Evolutionary conservation across 23 tunicate species (phyloP).

Genomic region (Ciona savignyi): DNA sequence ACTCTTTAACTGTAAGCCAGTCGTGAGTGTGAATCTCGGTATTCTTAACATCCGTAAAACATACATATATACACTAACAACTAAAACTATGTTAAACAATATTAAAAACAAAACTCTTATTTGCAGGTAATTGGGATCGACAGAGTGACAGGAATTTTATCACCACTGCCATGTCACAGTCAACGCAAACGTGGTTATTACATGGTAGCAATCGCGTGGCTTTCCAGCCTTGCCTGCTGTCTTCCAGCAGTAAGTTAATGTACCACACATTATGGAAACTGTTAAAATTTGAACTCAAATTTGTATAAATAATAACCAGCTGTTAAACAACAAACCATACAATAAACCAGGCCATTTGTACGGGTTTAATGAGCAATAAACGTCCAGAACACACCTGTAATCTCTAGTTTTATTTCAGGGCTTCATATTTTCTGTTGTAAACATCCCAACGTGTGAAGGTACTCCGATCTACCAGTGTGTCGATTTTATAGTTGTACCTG

Average conservation of each 20-base stretch:
- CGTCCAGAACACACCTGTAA: not conserved
- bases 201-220: slow-evolving; percentile 53
- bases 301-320: no score
- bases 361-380: no score
- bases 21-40: no score
- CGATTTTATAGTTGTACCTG: slow-evolving; percentile 33
- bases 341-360: no score
- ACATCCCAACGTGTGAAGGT: slow-evolving; percentile 46
- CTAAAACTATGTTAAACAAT: no score
- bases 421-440: slow-evolving; percentile 29
- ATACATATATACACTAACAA: no score
- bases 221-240: slow-evolving; percentile 32
- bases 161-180: slow-evolving; percentile 17
- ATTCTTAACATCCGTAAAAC: no score
- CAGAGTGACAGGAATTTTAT: slow-evolving; percentile 40
- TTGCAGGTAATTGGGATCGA: slow-evolving; percentile 64
- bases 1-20: no score
- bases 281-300: no score
- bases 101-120: no score
- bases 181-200: slow-evolving; percentile 20
- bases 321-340: no score
- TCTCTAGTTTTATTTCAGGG: slow-evolving; percentile 23
- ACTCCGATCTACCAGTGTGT: slow-evolving; percentile 52
- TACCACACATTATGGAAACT: no score
- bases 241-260: slow-evolving; percentile 86